phyloP scores from a whole-genome alignment of 2,113 vertebrate genomes.

The Phaethon lepturus region DNA sequence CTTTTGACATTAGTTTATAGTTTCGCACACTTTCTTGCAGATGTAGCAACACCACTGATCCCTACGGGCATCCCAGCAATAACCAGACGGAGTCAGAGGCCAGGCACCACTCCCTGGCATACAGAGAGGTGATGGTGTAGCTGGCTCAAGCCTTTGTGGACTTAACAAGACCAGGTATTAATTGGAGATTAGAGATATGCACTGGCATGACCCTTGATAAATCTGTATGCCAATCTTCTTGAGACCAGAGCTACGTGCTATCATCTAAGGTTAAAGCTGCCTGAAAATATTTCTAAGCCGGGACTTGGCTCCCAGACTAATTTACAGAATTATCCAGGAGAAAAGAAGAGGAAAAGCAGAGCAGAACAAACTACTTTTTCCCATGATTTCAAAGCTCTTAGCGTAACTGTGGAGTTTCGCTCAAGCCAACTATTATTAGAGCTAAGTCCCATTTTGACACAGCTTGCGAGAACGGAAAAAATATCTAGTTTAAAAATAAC shows the following conservation, averaged over 20 bases:
- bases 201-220: not conserved
- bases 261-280: not conserved
- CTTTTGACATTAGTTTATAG: not conserved
- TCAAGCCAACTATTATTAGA: conserved; percentile 23
- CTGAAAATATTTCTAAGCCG: not conserved
- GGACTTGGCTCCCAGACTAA: not conserved
- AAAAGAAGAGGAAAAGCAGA: not conserved
- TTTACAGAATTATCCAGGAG: not conserved
- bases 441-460: not conserved
- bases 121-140: not conserved
- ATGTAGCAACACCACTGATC: not conserved
- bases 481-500: conserved; percentile 17
- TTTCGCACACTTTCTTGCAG: not conserved
- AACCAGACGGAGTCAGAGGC: not conserved
- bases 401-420: not conserved
- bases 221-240: not conserved
- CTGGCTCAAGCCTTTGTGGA: not conserved
- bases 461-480: conserved; percentile 1
- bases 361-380: not conserved
- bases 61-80: accelerated
- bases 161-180: not conserved
- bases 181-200: not conserved
- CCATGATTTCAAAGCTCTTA: not conserved
- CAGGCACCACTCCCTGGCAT: not conserved
- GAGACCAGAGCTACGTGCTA: not conserved